Conservation (phyloP, 1,140 invertebrate species). For the Neuroterus valhalla region DNA sequence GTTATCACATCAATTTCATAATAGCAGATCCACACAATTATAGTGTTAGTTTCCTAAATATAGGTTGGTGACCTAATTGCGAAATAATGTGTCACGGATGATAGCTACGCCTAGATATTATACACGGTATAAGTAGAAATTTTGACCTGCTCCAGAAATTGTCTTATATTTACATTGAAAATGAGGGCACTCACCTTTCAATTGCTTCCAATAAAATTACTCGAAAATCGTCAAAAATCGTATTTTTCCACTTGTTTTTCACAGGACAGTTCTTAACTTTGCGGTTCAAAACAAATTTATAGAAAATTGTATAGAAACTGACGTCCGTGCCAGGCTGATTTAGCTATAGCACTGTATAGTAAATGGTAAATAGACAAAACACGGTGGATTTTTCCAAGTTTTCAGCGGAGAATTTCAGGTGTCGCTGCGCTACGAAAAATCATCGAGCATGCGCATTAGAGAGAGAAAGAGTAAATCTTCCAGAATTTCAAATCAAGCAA, state of each 20-base stretch:
- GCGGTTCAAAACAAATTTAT: conserved; percentile 12
- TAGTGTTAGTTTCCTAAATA: conserved; percentile 42
- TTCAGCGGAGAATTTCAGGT: neutral
- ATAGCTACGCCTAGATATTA: conserved; percentile 29
- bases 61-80: conserved; percentile 43
- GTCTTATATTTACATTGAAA: neutral
- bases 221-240: neutral
- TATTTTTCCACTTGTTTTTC: conserved; percentile 3
- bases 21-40: neutral
- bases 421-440: neutral
- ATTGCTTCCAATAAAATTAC: neutral
- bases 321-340: neutral
- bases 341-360: neutral
- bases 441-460: too few relatives aligned
- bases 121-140: neutral
- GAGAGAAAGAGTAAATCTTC: too few relatives aligned
- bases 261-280: neutral
- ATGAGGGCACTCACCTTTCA: neutral
- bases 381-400: neutral
- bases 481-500: too few relatives aligned
- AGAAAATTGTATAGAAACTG: too few relatives aligned
- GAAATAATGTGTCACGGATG: conserved; percentile 46
- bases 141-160: neutral
- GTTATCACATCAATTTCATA: conserved; percentile 22
- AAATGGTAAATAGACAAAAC: neutral